These are phyloP conservation scores for Microchrysa polita DNA, from an alignment of 2,888 invertebrate genomes.

Conservation along the genomic window DNA sequence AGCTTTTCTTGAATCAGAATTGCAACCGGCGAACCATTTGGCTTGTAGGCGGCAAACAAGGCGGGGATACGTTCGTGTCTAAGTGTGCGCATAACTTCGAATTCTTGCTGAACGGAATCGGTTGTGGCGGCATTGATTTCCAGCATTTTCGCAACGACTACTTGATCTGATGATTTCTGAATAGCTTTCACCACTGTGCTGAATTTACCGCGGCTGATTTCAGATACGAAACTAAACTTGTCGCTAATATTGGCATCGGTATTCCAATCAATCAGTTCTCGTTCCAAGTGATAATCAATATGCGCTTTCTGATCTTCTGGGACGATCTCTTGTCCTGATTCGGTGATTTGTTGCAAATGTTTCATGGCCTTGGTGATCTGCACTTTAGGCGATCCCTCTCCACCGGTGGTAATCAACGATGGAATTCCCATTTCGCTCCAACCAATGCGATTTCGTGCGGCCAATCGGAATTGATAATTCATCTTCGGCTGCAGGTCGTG, in stretches of 20 bases:
- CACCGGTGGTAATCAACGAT: slow-evolving; percentile 77
- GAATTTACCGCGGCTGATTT: slow-evolving; percentile 86
- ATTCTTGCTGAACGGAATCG: slow-evolving; percentile 79
- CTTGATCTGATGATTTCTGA: slow-evolving; percentile 77
- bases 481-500: slow-evolving; percentile 80
- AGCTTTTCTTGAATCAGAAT: slow-evolving; percentile 83
- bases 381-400: slow-evolving; percentile 75
- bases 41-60: slow-evolving; percentile 76
- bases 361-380: slow-evolving; percentile 84
- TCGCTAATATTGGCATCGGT: slow-evolving; percentile 74
- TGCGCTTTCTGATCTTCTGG: slow-evolving; percentile 72
- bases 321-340: slow-evolving; percentile 77
- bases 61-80: slow-evolving; percentile 89
- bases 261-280: slow-evolving; percentile 78
- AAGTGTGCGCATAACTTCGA: slow-evolving; percentile 81
- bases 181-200: slow-evolving; percentile 85
- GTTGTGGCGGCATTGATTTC: slow-evolving; percentile 74
- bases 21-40: slow-evolving; percentile 73
- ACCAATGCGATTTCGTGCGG: slow-evolving; percentile 90
- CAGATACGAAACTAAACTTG: slow-evolving; percentile 86
- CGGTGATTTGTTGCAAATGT: slow-evolving; percentile 86
- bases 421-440: slow-evolving; percentile 92
- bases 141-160: slow-evolving; percentile 86
- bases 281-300: slow-evolving; percentile 79
- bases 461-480: slow-evolving; percentile 88